A percentile compares a stretch with the other conserved stretches of the same genome.
phyloP scores from a whole-genome alignment of 2,888 invertebrate genomes.

The Tinea trinotella region DNA sequence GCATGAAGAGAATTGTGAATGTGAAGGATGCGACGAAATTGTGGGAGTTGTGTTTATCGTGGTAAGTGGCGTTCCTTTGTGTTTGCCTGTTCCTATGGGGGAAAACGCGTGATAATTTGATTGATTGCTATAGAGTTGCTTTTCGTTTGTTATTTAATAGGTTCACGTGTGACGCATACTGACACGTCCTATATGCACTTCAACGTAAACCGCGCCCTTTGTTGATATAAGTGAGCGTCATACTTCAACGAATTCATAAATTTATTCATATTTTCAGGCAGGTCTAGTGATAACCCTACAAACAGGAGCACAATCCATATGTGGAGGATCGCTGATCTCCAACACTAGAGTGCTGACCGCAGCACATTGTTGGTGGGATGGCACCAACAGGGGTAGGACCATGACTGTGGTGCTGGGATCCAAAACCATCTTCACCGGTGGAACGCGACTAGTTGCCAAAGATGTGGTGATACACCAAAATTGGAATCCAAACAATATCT shows the following conservation, averaged over 20 bases:
- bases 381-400: constrained; percentile 36
- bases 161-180: not conserved
- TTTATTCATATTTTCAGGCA: constrained; percentile 32
- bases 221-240: not conserved
- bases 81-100: no score
- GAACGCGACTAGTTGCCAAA: constrained; percentile 40
- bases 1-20: no score
- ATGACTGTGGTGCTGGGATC: constrained; percentile 56
- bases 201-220: not conserved
- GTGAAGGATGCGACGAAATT: no score
- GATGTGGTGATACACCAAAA: constrained; percentile 39
- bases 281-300: constrained; percentile 44
- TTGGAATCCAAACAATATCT: constrained; percentile 40
- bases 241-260: not conserved
- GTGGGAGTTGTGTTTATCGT: no score
- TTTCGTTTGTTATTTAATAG: no score
- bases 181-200: not conserved
- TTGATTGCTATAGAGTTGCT: no score
- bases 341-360: constrained; percentile 47
- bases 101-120: no score
- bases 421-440: constrained; percentile 47
- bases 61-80: no score
- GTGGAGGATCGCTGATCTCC: constrained; percentile 52
- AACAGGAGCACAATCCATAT: constrained; percentile 44
- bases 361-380: constrained; percentile 62